These are phyloP conservation scores for Phalera bucephala DNA, from an alignment of 2,888 invertebrate genomes.

Conservation along the genomic window DNA sequence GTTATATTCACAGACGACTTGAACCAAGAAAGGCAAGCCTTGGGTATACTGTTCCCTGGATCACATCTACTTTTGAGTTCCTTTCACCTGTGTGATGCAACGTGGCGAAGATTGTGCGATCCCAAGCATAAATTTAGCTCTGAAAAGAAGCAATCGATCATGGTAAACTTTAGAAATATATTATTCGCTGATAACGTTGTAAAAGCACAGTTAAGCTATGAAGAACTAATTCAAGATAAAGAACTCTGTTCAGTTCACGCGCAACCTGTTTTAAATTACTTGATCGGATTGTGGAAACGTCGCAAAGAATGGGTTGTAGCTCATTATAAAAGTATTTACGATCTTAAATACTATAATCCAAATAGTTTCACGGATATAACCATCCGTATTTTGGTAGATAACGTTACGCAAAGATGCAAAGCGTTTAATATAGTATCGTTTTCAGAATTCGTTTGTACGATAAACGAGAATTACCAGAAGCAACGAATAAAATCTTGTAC, in stretches of 20 bases:
- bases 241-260: not conserved
- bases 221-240: not conserved
- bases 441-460: not conserved
- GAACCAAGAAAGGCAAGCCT: not conserved
- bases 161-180: not conserved
- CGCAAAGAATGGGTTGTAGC: not conserved
- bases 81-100: not conserved
- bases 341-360: not conserved
- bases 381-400: not conserved
- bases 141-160: not conserved
- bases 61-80: not conserved
- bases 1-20: not conserved
- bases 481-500: not conserved
- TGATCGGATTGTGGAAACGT: not conserved
- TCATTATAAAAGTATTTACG: not conserved
- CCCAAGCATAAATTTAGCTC: not conserved
- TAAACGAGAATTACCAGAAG: not conserved
- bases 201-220: not conserved
- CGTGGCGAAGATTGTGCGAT: not conserved
- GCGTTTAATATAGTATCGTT: not conserved
- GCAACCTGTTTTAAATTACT: not conserved
- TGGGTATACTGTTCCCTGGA: not conserved
- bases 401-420: not conserved
- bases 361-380: not conserved
- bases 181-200: not conserved